phyloP scores from a whole-genome alignment of 1,140 invertebrate genomes.

The Drosophila rhopaloa region DNA sequence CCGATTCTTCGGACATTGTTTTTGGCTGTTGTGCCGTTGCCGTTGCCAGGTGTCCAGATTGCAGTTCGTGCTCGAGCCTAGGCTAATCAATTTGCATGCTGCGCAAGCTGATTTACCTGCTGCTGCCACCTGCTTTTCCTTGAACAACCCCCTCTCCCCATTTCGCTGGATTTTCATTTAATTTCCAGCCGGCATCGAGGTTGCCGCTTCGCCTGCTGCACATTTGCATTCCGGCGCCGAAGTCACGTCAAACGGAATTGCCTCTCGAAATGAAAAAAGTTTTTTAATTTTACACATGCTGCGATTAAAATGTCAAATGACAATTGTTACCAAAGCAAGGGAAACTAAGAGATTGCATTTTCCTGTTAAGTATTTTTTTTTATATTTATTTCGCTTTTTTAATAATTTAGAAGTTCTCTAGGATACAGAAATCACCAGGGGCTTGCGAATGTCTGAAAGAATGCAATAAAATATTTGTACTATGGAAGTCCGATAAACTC shows the following conservation, averaged over 20 bases:
- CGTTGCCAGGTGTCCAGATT: constrained; percentile 42
- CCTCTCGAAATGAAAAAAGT: constrained; percentile 55
- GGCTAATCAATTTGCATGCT: constrained; percentile 70
- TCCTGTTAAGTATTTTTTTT: not conserved
- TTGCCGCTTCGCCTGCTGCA: constrained; percentile 22
- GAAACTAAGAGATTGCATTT: constrained; percentile 18
- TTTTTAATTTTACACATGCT: constrained; percentile 62
- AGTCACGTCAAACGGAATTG: constrained; percentile 44
- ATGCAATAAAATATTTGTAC: too few relatives aligned
- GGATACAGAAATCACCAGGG: too few relatives aligned
- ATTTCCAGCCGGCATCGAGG: constrained; percentile 32
- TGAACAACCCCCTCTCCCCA: not conserved
- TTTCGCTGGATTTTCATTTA: constrained; percentile 47
- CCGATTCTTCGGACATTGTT: constrained; percentile 16
- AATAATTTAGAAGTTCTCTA: not conserved
- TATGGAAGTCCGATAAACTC: too few relatives aligned
- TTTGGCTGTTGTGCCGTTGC: constrained; percentile 4
- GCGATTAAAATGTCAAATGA: constrained; percentile 62
- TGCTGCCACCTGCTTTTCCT: constrained; percentile 23
- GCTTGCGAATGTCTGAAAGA: too few relatives aligned
- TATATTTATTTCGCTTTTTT: not conserved
- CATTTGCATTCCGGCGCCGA: constrained; percentile 40
- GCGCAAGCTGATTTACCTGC: constrained; percentile 37
- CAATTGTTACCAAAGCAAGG: constrained; percentile 27
- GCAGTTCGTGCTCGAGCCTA: constrained; percentile 28